Conservation (phyloP, 2,888 invertebrate species). For the Electrophaes corylata region DNA sequence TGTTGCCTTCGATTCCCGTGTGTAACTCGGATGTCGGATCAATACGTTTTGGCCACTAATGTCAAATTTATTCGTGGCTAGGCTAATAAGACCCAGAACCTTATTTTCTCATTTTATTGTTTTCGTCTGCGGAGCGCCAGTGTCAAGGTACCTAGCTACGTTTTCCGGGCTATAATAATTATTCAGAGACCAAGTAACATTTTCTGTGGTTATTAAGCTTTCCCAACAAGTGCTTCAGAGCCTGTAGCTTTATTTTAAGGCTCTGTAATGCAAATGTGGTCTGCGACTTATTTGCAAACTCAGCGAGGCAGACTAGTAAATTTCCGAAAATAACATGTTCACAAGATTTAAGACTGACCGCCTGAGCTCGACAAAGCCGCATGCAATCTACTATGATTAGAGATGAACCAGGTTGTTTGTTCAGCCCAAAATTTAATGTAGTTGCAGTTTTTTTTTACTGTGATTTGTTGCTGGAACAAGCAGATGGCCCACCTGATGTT, state of each 20-base stretch:
- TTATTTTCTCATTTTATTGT: no score
- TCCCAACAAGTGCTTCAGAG: slow-evolving; percentile 5
- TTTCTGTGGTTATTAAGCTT: slow-evolving; percentile 2
- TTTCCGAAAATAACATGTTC: slow-evolving; percentile 32
- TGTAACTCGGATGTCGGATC: no score
- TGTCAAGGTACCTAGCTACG: no score
- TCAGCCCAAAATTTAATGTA: neutral
- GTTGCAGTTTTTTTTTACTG: no score
- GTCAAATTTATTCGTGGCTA: no score
- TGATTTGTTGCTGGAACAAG: no score
- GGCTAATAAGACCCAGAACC: no score
- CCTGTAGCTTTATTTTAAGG: slow-evolving; percentile 15
- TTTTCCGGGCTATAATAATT: neutral
- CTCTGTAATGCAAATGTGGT: slow-evolving; percentile 20
- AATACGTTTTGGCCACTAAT: no score
- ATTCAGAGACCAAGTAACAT: neutral
- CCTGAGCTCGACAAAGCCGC: slow-evolving; percentile 26
- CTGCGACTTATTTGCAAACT: slow-evolving; percentile 20
- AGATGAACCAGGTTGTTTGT: slow-evolving; percentile 3
- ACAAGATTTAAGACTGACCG: slow-evolving; percentile 28
- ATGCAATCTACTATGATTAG: slow-evolving; percentile 22
- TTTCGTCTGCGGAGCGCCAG: no score
- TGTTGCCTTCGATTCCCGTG: no score
- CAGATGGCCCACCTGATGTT: no score
- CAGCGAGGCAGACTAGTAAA: slow-evolving; percentile 15